These are phyloP conservation scores for Harpegnathos saltator DNA, from an alignment of 1,140 invertebrate genomes.

Conservation along the genomic window DNA sequence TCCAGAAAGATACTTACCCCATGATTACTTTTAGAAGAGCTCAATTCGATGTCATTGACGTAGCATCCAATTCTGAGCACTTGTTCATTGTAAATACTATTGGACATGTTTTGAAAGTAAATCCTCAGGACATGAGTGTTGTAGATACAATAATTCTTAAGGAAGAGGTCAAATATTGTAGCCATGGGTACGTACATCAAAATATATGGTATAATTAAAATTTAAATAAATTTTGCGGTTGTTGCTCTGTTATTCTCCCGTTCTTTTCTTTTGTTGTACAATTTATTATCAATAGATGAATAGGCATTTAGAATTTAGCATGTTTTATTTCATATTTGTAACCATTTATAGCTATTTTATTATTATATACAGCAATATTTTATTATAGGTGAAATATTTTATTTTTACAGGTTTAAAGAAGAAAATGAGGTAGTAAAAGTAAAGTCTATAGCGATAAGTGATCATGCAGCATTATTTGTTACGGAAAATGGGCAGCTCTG, in stretches of 20 bases:
- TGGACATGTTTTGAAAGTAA: constrained; percentile 88
- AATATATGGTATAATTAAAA: neutral
- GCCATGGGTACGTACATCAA: constrained; percentile 85
- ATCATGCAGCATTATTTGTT: constrained; percentile 88
- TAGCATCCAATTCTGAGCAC: constrained; percentile 87
- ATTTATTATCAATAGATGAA: neutral
- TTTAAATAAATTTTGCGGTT: constrained; percentile 1
- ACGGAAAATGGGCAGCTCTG: constrained; percentile 90
- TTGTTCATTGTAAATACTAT: constrained; percentile 88
- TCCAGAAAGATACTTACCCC: constrained; percentile 44
- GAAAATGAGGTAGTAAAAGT: constrained; percentile 88
- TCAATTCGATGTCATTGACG: constrained; percentile 86
- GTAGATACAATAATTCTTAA: constrained; percentile 88
- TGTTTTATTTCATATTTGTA: neutral
- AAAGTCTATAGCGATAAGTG: constrained; percentile 87
- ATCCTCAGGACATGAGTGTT: constrained; percentile 85
- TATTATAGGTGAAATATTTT: neutral
- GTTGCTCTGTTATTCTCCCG: neutral
- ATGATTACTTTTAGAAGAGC: constrained; percentile 73
- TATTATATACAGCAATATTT: constrained; percentile 21
- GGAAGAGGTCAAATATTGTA: constrained; percentile 88
- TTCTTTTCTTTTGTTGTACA: neutral
- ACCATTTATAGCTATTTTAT: neutral
- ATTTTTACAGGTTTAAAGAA: constrained; percentile 85
- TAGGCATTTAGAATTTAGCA: neutral